Evolutionary conservation across 1,140 invertebrate genomes (phyloP), one percentile per base, ranked within the genome.

Genomic region (Globodera rostochiensis): DNA sequence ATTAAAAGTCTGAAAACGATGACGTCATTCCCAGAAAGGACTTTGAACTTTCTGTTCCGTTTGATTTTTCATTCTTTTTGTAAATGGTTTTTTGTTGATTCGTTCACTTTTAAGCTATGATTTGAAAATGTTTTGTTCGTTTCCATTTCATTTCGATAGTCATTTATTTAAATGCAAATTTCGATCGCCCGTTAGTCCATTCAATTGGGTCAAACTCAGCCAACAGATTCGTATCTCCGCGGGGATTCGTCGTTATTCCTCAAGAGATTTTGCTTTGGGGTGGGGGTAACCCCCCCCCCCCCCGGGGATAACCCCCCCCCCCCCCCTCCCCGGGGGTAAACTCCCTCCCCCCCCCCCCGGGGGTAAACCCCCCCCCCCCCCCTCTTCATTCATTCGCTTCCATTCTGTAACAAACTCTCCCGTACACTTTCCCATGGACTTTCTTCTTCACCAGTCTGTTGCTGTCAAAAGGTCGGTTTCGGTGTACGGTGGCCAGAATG

Each of bases 361-460:
- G 25, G 0, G 0, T 36, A 36, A 36, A 36, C 13, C 6, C 13
- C 67, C 9, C 67, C 11, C 13, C 13, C 36, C 21, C 60, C 1
- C 1, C 25, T 21, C 1, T 21, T 45, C 25, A 36, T 71, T 71
- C 9, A 45, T 71, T 47, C 69, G 11, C 11, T 71, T 71, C 25
- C 25, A 13, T 45, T 71, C 25, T 19, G 36, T 36, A 36, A 36
- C 15, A 13, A 11, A 6, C 36, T 71, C 19, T 19, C 69, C 69
- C 4, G 36, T 0, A 36, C 36, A 36, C 36, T 71, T 19, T 47
- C 69, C 46, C 36, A 71, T 71, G 69, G 69, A 71, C 46, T 71
- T 71, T 71, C 46, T 71, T 36, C 25, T 71, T 11, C 69, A 71
- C 13, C 69, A 71, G 36, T 71, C 69, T n/a, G 69, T 71, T 19